phyloP scores from a whole-genome alignment of 1,140 invertebrate species.

The Zaprionus gabonicus region DNA sequence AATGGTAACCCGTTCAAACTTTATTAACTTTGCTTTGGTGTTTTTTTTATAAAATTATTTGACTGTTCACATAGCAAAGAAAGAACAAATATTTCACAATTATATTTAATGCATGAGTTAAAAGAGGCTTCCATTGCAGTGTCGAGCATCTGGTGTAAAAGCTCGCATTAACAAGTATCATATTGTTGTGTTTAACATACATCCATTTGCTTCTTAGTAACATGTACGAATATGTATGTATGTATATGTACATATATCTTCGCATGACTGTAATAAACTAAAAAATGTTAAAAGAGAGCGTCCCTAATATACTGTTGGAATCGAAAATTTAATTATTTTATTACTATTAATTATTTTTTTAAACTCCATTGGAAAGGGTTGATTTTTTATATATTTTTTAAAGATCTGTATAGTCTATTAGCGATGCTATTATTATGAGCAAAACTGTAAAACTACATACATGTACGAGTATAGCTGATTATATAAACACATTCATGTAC shows the following conservation, averaged over 20 bases:
- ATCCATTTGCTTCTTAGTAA: neutral
- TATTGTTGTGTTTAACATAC: constrained; percentile 31
- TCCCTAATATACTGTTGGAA: neutral
- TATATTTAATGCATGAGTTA: constrained; percentile 20
- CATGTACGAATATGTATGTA: neutral
- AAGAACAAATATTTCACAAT: constrained; percentile 23
- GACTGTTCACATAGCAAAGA: constrained; percentile 8
- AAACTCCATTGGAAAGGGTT: neutral
- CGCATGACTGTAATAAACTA: neutral
- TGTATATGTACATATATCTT: neutral
- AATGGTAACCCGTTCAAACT: neutral
- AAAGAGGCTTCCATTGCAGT: constrained; percentile 29
- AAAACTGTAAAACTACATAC: no score
- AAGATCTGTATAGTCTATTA: no score
- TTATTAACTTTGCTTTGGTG: neutral
- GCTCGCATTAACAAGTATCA: constrained; percentile 26
- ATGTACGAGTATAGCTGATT: neutral
- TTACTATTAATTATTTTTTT: no score
- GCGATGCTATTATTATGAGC: no score
- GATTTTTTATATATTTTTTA: no score
- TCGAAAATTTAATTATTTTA: neutral
- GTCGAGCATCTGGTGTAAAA: constrained; percentile 21
- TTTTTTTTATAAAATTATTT: neutral
- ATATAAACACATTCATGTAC: neutral
- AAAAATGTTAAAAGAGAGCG: neutral